These are phyloP conservation scores for Coleophora deauratella DNA, from an alignment of 2,888 invertebrate species.

Conservation along the genomic window DNA sequence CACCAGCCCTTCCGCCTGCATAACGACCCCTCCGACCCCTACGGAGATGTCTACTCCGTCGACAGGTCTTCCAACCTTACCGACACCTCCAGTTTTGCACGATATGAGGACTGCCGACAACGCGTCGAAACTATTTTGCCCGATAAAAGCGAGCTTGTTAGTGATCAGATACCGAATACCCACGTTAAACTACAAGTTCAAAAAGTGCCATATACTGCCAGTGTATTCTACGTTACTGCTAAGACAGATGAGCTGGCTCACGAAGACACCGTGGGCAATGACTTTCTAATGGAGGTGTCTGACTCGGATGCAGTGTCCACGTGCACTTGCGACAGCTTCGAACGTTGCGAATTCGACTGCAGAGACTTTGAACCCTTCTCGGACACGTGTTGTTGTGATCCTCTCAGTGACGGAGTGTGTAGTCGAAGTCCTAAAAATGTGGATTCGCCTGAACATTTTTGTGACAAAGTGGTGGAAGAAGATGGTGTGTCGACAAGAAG, in stretches of 20 bases:
- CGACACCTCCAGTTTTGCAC: constrained; percentile 66
- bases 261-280: constrained; percentile 38
- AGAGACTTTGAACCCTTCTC: constrained; percentile 75
- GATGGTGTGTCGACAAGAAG: constrained; percentile 62
- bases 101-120: constrained; percentile 60
- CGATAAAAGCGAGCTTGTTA: constrained; percentile 30
- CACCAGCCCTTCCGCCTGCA: constrained; percentile 47
- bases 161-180: constrained; percentile 31
- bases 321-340: constrained; percentile 71
- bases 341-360: constrained; percentile 73
- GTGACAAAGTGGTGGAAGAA: constrained; percentile 50
- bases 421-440: constrained; percentile 67
- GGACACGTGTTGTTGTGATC: constrained; percentile 75
- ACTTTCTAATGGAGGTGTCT: constrained; percentile 52
- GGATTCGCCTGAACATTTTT: constrained; percentile 63
- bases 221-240: constrained; percentile 56
- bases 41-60: constrained; percentile 60
- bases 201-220: constrained; percentile 62
- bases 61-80: constrained; percentile 65
- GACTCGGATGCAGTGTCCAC: constrained; percentile 71
- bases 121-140: constrained; percentile 42
- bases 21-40: constrained; percentile 55
- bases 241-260: constrained; percentile 41
- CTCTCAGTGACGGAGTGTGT: constrained; percentile 63
- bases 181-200: constrained; percentile 51